Base-by-base conservation (phyloP, 2,113 vertebrate genomes). In the Rhombomys opimus region DNA sequence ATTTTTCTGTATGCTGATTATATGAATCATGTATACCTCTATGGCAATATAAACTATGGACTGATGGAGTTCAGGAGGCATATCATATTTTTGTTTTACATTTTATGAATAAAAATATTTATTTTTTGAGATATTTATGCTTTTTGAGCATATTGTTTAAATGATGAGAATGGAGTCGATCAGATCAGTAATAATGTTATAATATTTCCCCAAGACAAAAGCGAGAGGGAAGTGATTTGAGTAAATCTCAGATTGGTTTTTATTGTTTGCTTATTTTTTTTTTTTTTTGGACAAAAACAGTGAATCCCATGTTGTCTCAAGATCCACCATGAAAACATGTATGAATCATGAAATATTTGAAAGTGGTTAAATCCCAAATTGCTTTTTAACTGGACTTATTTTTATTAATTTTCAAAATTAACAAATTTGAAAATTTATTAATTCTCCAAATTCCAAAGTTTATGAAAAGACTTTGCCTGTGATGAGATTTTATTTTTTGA, bases 311-410 rank as follows among this genome's bases (percentile, higher is more conserved):
- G 22, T 61, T 17, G 22, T 84, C 13, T 1, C 13, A 22, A 23
- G 12, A 0, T 17, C n/a, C 12, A 25, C 3, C 3, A 1, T 15
- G 23, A 61, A 13, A 9, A 61, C 7, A 41, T 61, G 22, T 15
- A 61, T 38, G 7, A 82, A 13, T 82, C 35, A 61, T 61, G 13
- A 82, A 82, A 61, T 25, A 82, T 61, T 59, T 57, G 2, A 82
- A 82, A 46, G 38, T 46, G 5, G 8, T 1, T 32, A 67, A 70
- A 68, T 86, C 20, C 4, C 14, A 23, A 18, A 30, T 35, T 65
- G 0, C 59, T 76, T 46, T 14, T 50, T 61, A 68, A 30, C 2
- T 81, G 15, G 32, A 7, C 41, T 57, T 0, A 46, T 38, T 94
- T 57, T 57, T 57, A 10, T 57, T 57, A 10, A 57, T 2, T 57